Evolutionary conservation across 2,888 invertebrate genomes (phyloP).

Genomic region (Gnatocerus cornutus): DNA sequence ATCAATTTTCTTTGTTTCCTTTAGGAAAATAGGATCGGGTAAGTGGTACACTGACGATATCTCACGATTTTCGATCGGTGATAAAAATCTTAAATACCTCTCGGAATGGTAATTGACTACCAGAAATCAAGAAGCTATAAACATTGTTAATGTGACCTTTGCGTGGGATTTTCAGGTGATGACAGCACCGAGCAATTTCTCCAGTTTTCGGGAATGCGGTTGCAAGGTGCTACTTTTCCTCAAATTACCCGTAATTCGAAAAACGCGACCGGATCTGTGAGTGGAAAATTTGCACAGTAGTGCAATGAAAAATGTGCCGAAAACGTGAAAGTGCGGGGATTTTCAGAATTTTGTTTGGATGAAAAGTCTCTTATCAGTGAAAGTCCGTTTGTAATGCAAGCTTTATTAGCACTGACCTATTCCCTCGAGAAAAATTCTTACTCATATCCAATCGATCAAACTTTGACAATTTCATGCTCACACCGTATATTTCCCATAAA

Average conservation of each 20-base stretch:
- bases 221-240: conserved; percentile 6
- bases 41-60: conserved; percentile 5
- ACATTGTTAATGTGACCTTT: background rate
- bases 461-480: conserved; percentile 3
- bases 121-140: conserved; percentile 1
- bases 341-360: background rate
- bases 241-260: conserved; percentile 19
- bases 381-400: conserved; percentile 35
- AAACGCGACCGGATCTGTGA: conserved; percentile 1
- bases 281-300: no score
- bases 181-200: conserved; percentile 1
- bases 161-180: background rate
- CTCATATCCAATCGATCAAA: conserved; percentile 5
- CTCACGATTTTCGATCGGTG: conserved; percentile 6
- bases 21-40: conserved; percentile 14
- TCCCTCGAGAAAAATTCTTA: conserved; percentile 38
- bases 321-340: no score
- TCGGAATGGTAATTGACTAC: conserved; percentile 10
- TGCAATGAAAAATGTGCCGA: no score
- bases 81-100: conserved; percentile 11
- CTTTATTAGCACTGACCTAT: conserved; percentile 35
- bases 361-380: conserved; percentile 40
- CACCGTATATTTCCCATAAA: background rate
- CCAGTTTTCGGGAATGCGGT: background rate
- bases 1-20: conserved; percentile 37